Evolutionary conservation across 2,888 invertebrate genomes (phyloP).

Genomic region (Boloria selene): DNA sequence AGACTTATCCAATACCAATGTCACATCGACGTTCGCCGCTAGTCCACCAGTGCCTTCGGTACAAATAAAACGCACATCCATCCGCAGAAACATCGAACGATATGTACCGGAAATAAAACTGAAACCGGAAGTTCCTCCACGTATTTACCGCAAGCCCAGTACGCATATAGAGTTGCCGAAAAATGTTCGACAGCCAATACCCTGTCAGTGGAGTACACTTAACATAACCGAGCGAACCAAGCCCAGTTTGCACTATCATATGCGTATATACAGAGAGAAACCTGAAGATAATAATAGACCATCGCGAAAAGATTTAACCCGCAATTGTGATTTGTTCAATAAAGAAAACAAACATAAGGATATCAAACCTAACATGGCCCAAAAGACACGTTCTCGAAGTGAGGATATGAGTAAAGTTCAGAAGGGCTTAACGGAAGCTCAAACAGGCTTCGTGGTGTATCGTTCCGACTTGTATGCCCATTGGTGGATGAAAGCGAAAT

Average conservation of each 20-base stretch:
- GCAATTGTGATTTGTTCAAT: slow-evolving; percentile 64
- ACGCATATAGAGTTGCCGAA: slow-evolving; percentile 74
- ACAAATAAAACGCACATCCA: slow-evolving; percentile 78
- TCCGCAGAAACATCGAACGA: slow-evolving; percentile 67
- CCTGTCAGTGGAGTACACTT: slow-evolving; percentile 76
- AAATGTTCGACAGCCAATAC: slow-evolving; percentile 69
- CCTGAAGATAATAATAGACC: slow-evolving; percentile 55
- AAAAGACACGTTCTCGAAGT: slow-evolving; percentile 72
- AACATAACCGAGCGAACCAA: slow-evolving; percentile 75
- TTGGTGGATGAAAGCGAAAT: slow-evolving; percentile 95
- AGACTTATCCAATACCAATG: slow-evolving; percentile 76
- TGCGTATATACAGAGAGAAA: slow-evolving; percentile 75
- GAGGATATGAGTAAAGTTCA: slow-evolving; percentile 75
- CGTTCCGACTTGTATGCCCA: slow-evolving; percentile 94
- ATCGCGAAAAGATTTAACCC: slow-evolving; percentile 59
- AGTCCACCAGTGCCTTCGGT: slow-evolving; percentile 71
- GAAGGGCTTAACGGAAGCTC: slow-evolving; percentile 66
- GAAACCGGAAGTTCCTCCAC: slow-evolving; percentile 75
- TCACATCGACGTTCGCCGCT: slow-evolving; percentile 77
- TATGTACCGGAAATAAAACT: slow-evolving; percentile 71
- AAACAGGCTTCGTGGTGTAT: slow-evolving; percentile 83
- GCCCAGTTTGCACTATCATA: slow-evolving; percentile 77
- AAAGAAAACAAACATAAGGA: slow-evolving; percentile 54
- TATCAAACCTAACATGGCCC: slow-evolving; percentile 50
- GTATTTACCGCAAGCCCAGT: slow-evolving; percentile 73